These are phyloP conservation scores for Bubalus kerabau DNA, from an alignment of 2,113 vertebrate genomes.

Conservation along the genomic window DNA sequence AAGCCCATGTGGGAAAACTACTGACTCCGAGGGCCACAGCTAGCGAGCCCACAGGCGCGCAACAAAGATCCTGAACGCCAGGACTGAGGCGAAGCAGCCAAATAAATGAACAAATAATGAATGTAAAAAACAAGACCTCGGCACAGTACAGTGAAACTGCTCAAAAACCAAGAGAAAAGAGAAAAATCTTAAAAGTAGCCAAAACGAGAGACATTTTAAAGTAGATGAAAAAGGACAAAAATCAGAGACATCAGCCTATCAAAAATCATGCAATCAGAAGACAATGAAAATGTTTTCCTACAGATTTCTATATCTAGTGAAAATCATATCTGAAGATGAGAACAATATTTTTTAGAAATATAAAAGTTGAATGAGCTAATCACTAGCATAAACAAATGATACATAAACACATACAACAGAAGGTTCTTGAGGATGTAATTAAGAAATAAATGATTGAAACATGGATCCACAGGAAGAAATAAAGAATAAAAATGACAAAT, in stretches of 20 bases:
- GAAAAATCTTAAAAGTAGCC: background rate
- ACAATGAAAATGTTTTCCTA: background rate
- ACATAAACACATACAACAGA: background rate
- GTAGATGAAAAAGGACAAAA: background rate
- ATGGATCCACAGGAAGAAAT: background rate
- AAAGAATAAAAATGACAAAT: background rate
- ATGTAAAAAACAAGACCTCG: background rate
- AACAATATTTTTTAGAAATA: background rate
- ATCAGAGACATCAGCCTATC: background rate
- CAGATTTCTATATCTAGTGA: background rate
- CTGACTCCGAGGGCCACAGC: background rate
- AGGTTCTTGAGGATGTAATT: background rate
- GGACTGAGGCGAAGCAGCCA: rapidly evolving
- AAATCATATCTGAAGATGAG: background rate
- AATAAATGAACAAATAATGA: rapidly evolving
- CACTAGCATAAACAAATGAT: background rate
- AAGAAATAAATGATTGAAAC: background rate
- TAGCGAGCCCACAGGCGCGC: background rate
- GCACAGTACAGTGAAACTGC: background rate
- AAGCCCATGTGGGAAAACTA: background rate
- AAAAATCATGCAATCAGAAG: background rate
- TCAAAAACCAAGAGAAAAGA: background rate
- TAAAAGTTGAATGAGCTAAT: background rate
- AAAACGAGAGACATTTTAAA: background rate
- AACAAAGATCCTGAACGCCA: rapidly evolving